Conservation (phyloP, 2,113 vertebrate genomes). For the Notechis scutatus region DNA sequence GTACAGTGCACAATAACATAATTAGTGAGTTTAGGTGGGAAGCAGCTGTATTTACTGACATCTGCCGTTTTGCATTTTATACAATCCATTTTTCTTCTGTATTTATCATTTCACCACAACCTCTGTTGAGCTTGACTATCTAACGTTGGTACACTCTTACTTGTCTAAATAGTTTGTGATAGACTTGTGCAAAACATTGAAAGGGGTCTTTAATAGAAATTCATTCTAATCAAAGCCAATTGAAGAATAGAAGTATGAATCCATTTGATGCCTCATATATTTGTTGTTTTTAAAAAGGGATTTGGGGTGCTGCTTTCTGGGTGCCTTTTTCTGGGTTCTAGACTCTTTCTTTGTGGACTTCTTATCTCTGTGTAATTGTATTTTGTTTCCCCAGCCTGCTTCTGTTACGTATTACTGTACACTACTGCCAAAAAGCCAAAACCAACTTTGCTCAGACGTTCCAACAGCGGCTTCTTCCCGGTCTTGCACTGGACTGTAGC, state of each 20-base stretch:
- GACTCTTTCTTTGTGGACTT: background rate
- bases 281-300: background rate
- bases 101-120: constrained; percentile 46
- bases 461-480: background rate
- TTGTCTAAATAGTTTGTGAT: background rate
- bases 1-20: constrained; percentile 56
- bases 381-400: background rate
- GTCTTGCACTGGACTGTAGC: background rate
- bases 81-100: constrained; percentile 54
- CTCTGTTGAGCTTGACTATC: constrained; percentile 44
- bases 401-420: background rate
- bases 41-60: constrained; percentile 45
- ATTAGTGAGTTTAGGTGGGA: constrained; percentile 60
- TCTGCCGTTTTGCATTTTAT: constrained; percentile 54
- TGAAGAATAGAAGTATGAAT: background rate
- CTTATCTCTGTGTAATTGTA: background rate
- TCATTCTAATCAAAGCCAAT: background rate
- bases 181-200: background rate
- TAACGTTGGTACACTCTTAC: background rate
- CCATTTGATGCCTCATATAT: background rate
- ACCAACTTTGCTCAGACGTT: background rate
- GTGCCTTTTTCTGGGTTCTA: background rate
- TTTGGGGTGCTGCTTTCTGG: background rate
- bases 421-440: background rate
- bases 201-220: background rate